Evolutionary conservation across 2,113 vertebrate genomes (phyloP).

Genomic region (Melanerpes aurifrons): DNA sequence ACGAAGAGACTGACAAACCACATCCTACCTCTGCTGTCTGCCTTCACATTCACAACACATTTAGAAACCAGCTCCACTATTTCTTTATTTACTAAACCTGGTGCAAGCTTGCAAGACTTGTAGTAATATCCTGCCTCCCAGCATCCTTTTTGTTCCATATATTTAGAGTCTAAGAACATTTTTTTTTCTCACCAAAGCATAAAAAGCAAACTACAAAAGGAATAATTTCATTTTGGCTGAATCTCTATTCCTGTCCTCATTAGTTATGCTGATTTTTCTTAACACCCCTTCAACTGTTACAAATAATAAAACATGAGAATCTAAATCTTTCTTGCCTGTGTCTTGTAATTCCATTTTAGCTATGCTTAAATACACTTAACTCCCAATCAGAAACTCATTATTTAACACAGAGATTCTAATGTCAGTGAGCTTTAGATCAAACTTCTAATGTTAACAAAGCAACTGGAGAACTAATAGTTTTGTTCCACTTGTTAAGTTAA

Average conservation of each 20-base stretch:
- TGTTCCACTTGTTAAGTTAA: background rate
- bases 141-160: background rate
- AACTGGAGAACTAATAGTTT: background rate
- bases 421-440: constrained; percentile 6
- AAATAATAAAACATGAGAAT: background rate
- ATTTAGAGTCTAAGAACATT: background rate
- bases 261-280: background rate
- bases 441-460: background rate
- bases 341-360: constrained; percentile 4
- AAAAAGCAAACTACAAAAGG: background rate
- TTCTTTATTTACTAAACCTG: background rate
- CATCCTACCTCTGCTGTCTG: fast-evolving
- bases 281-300: background rate
- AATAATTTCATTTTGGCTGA: background rate
- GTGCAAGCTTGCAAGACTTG: background rate
- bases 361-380: background rate
- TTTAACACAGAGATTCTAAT: background rate
- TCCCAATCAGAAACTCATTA: background rate
- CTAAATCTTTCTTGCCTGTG: background rate
- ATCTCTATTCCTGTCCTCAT: background rate
- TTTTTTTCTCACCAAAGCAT: background rate
- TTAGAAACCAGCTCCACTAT: background rate
- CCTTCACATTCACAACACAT: background rate
- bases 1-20: background rate
- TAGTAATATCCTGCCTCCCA: background rate